Base-by-base conservation (phyloP, 2,113 vertebrate genomes). In the Onychostruthus taczanowskii region DNA sequence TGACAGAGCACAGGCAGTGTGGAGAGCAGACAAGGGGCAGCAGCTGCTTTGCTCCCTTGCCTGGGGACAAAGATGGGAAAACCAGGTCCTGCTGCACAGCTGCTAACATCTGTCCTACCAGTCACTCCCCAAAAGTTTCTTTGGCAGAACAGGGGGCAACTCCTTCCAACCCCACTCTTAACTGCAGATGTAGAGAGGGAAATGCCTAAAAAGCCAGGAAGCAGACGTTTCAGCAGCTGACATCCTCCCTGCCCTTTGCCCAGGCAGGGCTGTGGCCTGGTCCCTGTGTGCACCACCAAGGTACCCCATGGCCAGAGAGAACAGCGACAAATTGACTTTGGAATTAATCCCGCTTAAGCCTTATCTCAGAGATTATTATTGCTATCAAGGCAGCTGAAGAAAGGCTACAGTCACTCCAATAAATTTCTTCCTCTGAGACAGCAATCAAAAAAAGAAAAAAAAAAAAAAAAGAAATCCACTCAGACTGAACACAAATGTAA, bases 231-330 rank as follows among this genome's bases (percentile, higher is more conserved):
- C 5, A 35, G 64, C 47, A 52, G 66, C 50, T 79, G 69, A 7
- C 18, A 4, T 0, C 2, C 2, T 16, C 37, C 35, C 19, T 44
- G 35, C 31, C 13, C 0, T 27, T 17, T 23, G 23, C 67, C 49
- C 24, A 27, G 33, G 31, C 74, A 79, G 84, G 46, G 14, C 62
- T 16, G 2, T 2, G 39, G 46, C 74, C 84, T 21, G 27, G 33
- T 21, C 64, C 55, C 61, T 2, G 0, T 7, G 10, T 4, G 31
- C 0, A 0, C 39, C 5, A 2, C 35, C 1, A 0, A 43, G 0
- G 0, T 4, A 6, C 44, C 49, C 12, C 0, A 20, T 4, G 30
- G 82, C 24, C 67, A 33, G 74, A 64, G 56, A 78, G 35, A 22
- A 80, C 24, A 82, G 72, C 0, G 2, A 64, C 59, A 92, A 91